Evolutionary conservation across 1,140 invertebrate species (phyloP).

Genomic region (Diuraphis noxia): DNA sequence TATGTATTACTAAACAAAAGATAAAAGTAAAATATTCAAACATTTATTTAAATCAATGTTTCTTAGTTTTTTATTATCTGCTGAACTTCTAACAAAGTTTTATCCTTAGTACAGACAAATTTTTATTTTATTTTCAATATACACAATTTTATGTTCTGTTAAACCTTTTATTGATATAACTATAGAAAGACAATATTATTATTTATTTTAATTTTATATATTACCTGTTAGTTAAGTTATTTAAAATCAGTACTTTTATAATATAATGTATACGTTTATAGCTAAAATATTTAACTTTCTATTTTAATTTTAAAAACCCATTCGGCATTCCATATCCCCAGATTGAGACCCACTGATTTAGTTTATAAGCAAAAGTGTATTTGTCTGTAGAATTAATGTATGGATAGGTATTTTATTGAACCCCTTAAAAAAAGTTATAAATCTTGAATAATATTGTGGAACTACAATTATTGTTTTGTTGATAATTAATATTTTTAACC

Average conservation of each 20-base stretch:
- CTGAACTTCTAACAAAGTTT: neutral
- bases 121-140: neutral
- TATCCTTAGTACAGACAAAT: neutral
- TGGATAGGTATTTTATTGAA: neutral
- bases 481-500: neutral
- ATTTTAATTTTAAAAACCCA: neutral
- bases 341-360: neutral
- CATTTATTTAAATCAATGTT: neutral
- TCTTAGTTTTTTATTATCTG: neutral
- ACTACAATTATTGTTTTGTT: neutral
- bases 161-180: neutral
- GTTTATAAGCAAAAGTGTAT: neutral
- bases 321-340: neutral
- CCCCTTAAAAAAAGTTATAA: neutral
- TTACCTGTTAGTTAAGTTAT: neutral
- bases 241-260: neutral
- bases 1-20: neutral
- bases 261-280: neutral
- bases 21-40: neutral
- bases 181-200: neutral
- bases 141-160: neutral
- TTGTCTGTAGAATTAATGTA: neutral
- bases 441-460: neutral
- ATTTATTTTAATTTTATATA: neutral
- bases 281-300: neutral